Evolutionary conservation across 2,888 invertebrate genomes (phyloP).

Genomic region (Drosophila merina): DNA sequence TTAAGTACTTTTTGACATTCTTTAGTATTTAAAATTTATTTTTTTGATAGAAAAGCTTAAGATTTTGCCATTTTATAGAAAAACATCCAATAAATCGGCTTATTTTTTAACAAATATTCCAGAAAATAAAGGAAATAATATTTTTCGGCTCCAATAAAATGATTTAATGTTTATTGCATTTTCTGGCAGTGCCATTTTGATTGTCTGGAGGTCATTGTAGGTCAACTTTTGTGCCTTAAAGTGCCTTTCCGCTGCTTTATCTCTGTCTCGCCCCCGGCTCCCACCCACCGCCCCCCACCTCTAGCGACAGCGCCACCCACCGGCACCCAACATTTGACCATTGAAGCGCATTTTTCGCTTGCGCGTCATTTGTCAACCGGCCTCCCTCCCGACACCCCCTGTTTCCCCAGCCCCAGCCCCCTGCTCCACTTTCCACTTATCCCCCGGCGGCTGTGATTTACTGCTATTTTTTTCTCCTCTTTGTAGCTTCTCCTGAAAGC

Average conservation of each 20-base stretch:
- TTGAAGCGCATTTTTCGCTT: slow-evolving; percentile 76
- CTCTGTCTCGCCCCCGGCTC: slow-evolving; percentile 31
- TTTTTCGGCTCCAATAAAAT: background rate
- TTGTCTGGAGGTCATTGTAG: slow-evolving; percentile 48
- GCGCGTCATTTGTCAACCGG: slow-evolving; percentile 77
- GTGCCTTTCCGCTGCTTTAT: slow-evolving; percentile 45
- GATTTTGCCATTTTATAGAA: no score
- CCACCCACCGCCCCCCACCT: slow-evolving; percentile 15
- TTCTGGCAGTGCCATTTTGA: slow-evolving; percentile 19
- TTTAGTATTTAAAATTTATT: no score
- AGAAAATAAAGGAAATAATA: no score
- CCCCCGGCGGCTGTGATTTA: slow-evolving; percentile 58
- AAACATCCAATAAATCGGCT: no score
- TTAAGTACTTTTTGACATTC: no score
- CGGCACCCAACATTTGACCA: slow-evolving; percentile 71
- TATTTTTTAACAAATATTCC: no score
- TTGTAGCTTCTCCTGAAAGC: slow-evolving; percentile 1
- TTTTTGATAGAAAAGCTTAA: no score
- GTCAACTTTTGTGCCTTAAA: slow-evolving; percentile 44
- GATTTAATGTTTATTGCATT: background rate
- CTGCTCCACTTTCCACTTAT: slow-evolving; percentile 1
- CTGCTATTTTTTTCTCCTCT: slow-evolving; percentile 28
- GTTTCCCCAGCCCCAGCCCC: background rate
- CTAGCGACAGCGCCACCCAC: slow-evolving; percentile 4
- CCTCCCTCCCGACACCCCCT: slow-evolving; percentile 4